Evolutionary conservation across 2,797 vertebrate genomes (phyloP).

Genomic region (Otolemur crassicaudatus): DNA sequence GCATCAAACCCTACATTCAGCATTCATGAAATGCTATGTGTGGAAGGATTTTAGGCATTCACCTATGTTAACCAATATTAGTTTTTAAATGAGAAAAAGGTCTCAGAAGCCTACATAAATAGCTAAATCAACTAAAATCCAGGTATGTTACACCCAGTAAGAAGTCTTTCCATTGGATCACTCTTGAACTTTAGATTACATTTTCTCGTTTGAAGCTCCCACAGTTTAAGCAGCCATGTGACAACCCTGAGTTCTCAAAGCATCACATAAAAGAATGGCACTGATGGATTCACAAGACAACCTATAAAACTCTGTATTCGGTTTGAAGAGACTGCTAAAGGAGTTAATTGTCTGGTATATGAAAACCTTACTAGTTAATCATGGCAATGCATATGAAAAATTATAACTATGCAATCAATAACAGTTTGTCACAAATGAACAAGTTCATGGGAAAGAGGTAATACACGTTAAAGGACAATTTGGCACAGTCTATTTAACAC

Average conservation of each 20-base stretch:
- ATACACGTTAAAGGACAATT: not conserved
- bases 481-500: slow-evolving; percentile 21
- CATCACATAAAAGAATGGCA: slow-evolving; percentile 15
- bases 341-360: not conserved
- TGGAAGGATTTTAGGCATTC: not conserved
- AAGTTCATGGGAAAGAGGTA: not conserved
- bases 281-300: not conserved
- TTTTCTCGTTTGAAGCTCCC: not conserved
- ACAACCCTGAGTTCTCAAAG: not conserved
- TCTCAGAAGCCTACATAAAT: slow-evolving; percentile 6
- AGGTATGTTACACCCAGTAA: not conserved
- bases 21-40: not conserved
- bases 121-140: not conserved
- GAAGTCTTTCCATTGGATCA: not conserved
- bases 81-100: slow-evolving; percentile 11
- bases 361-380: not conserved
- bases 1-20: not conserved
- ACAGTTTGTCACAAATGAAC: not conserved
- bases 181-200: not conserved
- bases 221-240: not conserved
- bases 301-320: not conserved
- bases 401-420: not conserved
- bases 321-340: slow-evolving; percentile 19
- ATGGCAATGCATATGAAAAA: slow-evolving; percentile 42
- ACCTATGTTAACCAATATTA: not conserved